Percentiles rank a stretch among this genome's conserved stretches.
These are phyloP conservation scores for Cotesia congregata DNA, from an alignment of 2,888 invertebrate genomes.

Conservation along the genomic window DNA sequence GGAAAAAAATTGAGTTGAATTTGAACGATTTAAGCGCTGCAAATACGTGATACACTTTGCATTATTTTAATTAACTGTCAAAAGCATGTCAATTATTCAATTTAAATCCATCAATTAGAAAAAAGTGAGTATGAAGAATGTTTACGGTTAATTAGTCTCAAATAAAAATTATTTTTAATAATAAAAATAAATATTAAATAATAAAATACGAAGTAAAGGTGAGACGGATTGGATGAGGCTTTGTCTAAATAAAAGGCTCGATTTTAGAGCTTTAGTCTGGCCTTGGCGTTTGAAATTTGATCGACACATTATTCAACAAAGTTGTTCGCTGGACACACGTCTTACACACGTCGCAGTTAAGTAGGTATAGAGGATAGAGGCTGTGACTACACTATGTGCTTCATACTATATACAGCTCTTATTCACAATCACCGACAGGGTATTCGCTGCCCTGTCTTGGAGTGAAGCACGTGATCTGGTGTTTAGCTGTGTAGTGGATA, in stretches of 20 bases:
- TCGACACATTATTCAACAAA: conserved; percentile 65
- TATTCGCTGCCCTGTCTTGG: conserved; percentile 41
- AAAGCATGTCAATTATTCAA: too few relatives aligned
- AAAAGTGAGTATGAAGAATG: too few relatives aligned
- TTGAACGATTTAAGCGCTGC: too few relatives aligned
- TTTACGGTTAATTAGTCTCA: too few relatives aligned
- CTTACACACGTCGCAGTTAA: conserved; percentile 39
- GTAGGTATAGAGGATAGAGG: conserved; percentile 31
- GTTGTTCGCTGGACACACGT: conserved; percentile 60
- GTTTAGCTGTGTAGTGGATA: background rate
- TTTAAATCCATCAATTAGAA: too few relatives aligned
- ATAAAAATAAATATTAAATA: too few relatives aligned
- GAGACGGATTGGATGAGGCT: conserved; percentile 47
- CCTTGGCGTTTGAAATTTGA: conserved; percentile 66
- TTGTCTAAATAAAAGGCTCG: conserved; percentile 57
- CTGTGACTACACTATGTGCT: background rate
- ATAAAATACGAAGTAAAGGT: background rate
- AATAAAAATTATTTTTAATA: too few relatives aligned
- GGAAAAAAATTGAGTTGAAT: too few relatives aligned
- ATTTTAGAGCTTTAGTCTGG: conserved; percentile 52
- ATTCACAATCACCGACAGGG: conserved; percentile 19
- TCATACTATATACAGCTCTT: background rate
- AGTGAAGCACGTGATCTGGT: conserved; percentile 37
- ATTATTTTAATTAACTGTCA: too few relatives aligned
- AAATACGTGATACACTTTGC: too few relatives aligned